Base-by-base conservation (phyloP, 92 coral and sea anemone genomes). In the Pocillopora meandrina region DNA sequence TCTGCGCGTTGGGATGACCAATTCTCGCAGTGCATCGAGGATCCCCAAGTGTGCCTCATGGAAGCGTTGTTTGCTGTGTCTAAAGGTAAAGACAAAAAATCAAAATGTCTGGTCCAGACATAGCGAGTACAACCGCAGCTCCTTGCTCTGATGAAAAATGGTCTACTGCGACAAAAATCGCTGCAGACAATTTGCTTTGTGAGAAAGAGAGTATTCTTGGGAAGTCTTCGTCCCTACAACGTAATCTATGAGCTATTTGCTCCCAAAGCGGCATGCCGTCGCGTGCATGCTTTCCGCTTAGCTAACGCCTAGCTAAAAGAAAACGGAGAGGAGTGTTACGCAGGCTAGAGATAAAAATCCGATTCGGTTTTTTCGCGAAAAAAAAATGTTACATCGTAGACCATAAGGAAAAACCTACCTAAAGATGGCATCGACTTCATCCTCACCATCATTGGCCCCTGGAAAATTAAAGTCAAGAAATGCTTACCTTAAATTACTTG, bases 401-500 rank as follows among this genome's bases (percentile, higher is more conserved):
- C 49, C 3, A 12, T 59, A 16, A 20, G 10, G 74, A 19, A 12
- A 33, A 15, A 34, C 74, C 10, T 12, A 69, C 74, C 74, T 35
- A 31, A 69, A 69, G 42, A 69, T 69, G 42, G 74, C 74, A 17
- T 69, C 74, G n/a, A 69, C 31, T 13, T 69, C 56, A 69, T 69
- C 74, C 20, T 16, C 19, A 15, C 56, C 74, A 35, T 17, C 42
- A 20, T 18, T 10, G 17, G 52, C n/a, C 1, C 74, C 74, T 69
- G 17, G 35, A 23, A 68, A 69, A 68, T 31, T 9, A 31, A 33
- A 68, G 13, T 68, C 0, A 26, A 68, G 1, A 12, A 68, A 9
- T 23, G 20, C 1, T 2, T 21, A 66, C 13, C 36, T 34, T 12
- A 23, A 66, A 66, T 21, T 9, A 65, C 52, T 42, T 42, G 52